phyloP scores from a whole-genome alignment of 2,113 vertebrate genomes.

The Romanogobio albipinnatus region DNA sequence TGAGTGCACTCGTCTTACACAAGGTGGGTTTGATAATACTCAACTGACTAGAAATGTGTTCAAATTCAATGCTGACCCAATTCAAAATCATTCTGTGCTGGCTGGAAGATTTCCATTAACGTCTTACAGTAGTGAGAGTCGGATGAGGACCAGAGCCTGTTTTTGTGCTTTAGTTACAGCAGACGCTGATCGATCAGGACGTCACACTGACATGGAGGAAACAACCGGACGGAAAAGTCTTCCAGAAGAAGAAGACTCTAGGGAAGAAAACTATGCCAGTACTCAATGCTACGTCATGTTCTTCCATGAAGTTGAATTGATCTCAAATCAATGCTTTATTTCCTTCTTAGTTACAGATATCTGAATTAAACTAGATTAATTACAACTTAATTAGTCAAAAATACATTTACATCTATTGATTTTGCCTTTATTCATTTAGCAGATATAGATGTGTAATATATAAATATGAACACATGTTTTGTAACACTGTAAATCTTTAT shows the following conservation, averaged over 20 bases:
- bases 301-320: background rate
- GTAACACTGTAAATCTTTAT: too few species aligned
- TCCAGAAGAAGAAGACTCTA: background rate
- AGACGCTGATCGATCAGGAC: background rate
- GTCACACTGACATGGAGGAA: constrained; percentile 9
- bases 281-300: background rate
- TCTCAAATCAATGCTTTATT: background rate
- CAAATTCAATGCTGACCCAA: too few species aligned
- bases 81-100: too few species aligned
- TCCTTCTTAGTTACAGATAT: background rate
- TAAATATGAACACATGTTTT: too few species aligned
- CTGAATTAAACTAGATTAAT: background rate
- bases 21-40: too few species aligned
- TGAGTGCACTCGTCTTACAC: too few species aligned
- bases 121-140: too few species aligned
- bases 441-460: too few species aligned
- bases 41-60: too few species aligned
- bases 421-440: background rate
- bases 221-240: background rate
- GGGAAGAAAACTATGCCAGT: background rate
- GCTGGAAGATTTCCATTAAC: too few species aligned
- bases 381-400: background rate
- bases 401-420: background rate
- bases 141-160: background rate
- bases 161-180: constrained; percentile 27